Conservation (phyloP, 1,140 invertebrate species). For the Ericerus pela region DNA sequence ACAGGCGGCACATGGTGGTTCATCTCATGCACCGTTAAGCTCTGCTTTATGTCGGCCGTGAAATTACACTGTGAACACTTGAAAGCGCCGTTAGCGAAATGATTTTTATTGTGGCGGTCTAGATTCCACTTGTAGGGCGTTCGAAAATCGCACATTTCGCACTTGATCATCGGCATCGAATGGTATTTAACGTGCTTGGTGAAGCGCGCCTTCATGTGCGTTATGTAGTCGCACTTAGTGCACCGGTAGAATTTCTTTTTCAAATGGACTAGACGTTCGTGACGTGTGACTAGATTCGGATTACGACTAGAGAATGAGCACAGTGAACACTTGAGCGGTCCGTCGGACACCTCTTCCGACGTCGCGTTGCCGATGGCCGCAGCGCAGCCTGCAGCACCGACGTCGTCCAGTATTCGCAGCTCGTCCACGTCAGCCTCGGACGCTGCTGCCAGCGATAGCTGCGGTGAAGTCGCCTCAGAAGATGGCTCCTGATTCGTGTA, state of each 20-base stretch:
- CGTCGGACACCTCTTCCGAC: not conserved
- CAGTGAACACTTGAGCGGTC: slow-evolving; percentile 27
- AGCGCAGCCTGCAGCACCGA: not conserved
- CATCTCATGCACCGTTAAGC: slow-evolving; percentile 78
- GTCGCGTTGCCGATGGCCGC: slow-evolving; percentile 16
- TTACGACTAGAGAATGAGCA: slow-evolving; percentile 30
- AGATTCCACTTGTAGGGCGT: slow-evolving; percentile 88
- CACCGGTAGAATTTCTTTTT: slow-evolving; percentile 63
- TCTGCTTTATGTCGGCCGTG: slow-evolving; percentile 80
- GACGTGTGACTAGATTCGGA: slow-evolving; percentile 29
- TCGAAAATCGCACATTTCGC: slow-evolving; percentile 78
- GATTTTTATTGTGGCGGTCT: slow-evolving; percentile 82
- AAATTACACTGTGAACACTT: slow-evolving; percentile 80
- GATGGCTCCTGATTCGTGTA: too few relatives aligned
- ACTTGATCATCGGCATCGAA: slow-evolving; percentile 85
- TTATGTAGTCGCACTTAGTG: slow-evolving; percentile 75
- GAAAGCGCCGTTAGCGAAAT: slow-evolving; percentile 57
- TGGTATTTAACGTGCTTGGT: slow-evolving; percentile 91
- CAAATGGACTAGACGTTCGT: slow-evolving; percentile 40
- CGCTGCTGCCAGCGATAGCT: not conserved
- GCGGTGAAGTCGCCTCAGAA: not conserved
- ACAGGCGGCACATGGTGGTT: slow-evolving; percentile 69
- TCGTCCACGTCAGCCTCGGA: not conserved
- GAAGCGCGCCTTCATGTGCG: slow-evolving; percentile 73
- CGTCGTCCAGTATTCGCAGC: not conserved